Evolutionary conservation across 30 jellyfish, hydroid and myxozoan genomes (phyloP), one percentile per base, ranked within the genome.

Genomic region (Rhopilema esculentum): DNA sequence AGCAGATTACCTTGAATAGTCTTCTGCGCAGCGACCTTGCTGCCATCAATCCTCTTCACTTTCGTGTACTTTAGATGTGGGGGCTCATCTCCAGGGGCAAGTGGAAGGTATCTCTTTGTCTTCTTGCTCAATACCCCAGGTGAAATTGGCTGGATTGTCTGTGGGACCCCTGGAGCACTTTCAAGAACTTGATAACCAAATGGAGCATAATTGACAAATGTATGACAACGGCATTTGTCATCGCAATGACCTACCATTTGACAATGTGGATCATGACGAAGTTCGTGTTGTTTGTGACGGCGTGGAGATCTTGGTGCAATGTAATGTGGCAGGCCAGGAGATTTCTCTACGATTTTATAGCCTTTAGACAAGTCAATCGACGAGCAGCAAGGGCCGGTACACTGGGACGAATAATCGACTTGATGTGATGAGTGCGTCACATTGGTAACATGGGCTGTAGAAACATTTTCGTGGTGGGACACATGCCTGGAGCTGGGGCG

Each of bases 11-110:
- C 98, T 94, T 78, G 93, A 61, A 94, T 76, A 21, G 92, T 88
- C 77, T 89, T 94, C 64, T 94, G 98, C 18, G 98, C 98, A 64
- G 98, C 94, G 18, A 94, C 85, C 81, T 94, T 94, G 88, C 97
- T 89, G 16, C 98, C 98, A 84, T 94, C 98, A 70, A 94, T 94
- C 75, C 97, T 66, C 78, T 94, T 94, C 57, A 94, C 97, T 85
- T 94, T 94, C 29, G 98, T 94, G 96, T 94, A 94, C 84, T 94
- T 94, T 62, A 94, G 84, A 62, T 94, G 98, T 1, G 98, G 98
- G 48, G 98, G 98, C 27, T 94, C 98, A n/a, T 94, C 98, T n/a
- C 92, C 97, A 1, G 95, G 98, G 19, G 86, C 71, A 30, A 93
- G 83, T 29, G 93, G 97, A 69, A 62, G 79, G 82, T 69, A 87